These are phyloP conservation scores for Xenentodon cancila DNA, from an alignment of 2,797 vertebrate genomes.

Conservation along the genomic window DNA sequence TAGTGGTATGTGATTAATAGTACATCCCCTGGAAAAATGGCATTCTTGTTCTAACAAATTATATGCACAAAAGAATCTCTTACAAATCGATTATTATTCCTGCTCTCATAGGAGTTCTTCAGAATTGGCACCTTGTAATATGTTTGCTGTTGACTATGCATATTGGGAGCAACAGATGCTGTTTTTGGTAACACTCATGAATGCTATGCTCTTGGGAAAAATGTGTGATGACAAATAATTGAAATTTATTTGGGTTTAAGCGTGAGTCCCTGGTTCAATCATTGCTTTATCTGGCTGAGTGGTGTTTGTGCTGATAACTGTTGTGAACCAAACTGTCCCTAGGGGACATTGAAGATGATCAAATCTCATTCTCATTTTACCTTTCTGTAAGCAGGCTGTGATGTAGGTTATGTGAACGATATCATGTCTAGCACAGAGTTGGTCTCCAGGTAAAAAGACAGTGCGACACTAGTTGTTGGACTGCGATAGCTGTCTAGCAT, in stretches of 20 bases:
- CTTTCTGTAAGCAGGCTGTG: constrained; percentile 10
- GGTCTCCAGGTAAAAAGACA: too few species aligned
- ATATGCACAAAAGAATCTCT: constrained; percentile 9
- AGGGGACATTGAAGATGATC: too few species aligned
- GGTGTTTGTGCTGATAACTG: too few species aligned
- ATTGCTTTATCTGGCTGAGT: too few species aligned
- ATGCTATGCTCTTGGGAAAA: constrained; percentile 29
- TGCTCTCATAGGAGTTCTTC: constrained; percentile 36
- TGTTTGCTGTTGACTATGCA: constrained; percentile 57
- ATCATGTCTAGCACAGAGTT: too few species aligned
- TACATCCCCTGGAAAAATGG: background rate
- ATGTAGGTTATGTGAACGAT: background rate
- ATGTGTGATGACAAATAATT: constrained; percentile 50
- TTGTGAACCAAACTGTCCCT: too few species aligned
- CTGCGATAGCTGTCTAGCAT: too few species aligned
- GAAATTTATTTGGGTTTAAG: too few species aligned
- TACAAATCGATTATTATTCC: constrained; percentile 35
- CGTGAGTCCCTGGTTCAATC: too few species aligned
- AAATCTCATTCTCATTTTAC: constrained; percentile 20
- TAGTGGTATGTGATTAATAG: too few species aligned
- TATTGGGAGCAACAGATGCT: constrained; percentile 64
- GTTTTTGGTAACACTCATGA: constrained; percentile 55
- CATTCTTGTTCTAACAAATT: constrained; percentile 28
- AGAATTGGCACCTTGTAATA: constrained; percentile 48
- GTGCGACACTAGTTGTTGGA: too few species aligned